A percentile compares a stretch with the other conserved stretches of the same genome.
Conservation (phyloP, 2,797 vertebrate genomes). For the Poeciliopsis presidionis region DNA sequence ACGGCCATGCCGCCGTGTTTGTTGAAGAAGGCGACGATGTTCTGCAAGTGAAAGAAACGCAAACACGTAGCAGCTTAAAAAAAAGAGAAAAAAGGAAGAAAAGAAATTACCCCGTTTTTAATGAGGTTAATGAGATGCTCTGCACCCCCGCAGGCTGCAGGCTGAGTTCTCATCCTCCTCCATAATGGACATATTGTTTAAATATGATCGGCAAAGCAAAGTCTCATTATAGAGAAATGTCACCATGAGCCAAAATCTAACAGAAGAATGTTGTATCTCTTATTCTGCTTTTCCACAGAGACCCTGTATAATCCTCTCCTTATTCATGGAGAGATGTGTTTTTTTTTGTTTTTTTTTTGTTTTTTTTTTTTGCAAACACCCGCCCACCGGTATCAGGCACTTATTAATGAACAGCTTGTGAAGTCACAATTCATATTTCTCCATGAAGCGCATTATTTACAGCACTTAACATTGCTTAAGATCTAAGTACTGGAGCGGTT, state of each 20-base stretch:
- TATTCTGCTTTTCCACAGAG: neutral
- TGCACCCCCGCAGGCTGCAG: slow-evolving; percentile 28
- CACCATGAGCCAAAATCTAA: neutral
- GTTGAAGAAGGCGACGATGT: slow-evolving; percentile 80
- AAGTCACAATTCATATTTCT: neutral
- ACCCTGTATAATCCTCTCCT: neutral
- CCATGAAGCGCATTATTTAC: neutral
- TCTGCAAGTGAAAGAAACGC: slow-evolving; percentile 71
- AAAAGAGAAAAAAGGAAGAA: neutral
- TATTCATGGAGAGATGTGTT: neutral
- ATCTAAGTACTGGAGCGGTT: neutral
- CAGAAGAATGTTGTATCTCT: neutral
- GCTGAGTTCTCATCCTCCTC: slow-evolving; percentile 14
- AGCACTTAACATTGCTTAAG: neutral
- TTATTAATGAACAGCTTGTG: neutral
- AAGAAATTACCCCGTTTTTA: slow-evolving; percentile 4
- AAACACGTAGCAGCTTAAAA: neutral
- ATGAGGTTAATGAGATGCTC: slow-evolving; percentile 42
- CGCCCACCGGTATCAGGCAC: neutral
- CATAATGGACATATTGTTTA: slow-evolving; percentile 44
- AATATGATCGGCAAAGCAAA: neutral
- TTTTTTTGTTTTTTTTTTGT: neutral
- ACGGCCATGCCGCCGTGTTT: slow-evolving; percentile 84
- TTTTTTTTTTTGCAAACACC: neutral
- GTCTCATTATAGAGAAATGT: slow-evolving; percentile 8